A percentile compares a stretch with the other conserved stretches of the same genome.
phyloP scores from a whole-genome alignment of 2,797 vertebrate genomes.

The Syndactyla subalaris region DNA sequence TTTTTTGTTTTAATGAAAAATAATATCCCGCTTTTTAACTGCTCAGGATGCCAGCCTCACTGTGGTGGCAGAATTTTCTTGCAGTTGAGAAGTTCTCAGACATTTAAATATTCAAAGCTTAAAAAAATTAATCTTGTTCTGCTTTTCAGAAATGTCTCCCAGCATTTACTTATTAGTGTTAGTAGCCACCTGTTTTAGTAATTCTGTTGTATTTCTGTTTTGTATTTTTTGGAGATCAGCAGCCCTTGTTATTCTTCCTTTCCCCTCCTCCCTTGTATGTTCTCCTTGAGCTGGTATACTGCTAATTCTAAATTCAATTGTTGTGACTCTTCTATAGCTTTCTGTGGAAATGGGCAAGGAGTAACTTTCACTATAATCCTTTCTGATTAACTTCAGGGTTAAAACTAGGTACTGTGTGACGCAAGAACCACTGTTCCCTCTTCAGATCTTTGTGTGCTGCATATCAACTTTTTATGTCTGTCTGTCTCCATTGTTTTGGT shows the following conservation, averaged over 20 bases:
- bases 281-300: background rate
- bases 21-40: background rate
- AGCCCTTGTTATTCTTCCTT: background rate
- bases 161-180: background rate
- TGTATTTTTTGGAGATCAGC: background rate
- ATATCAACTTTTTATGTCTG: background rate
- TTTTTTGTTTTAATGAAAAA: background rate
- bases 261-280: fast-evolving
- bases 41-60: background rate
- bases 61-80: background rate
- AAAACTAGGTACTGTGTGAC: background rate
- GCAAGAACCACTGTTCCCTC: background rate
- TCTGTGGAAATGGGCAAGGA: background rate
- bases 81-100: background rate
- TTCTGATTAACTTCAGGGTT: background rate
- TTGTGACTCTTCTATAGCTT: background rate
- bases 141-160: background rate
- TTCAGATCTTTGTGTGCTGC: background rate
- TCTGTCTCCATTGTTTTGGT: background rate
- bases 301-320: background rate
- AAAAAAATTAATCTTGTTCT: background rate
- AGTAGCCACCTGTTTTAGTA: background rate
- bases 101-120: background rate
- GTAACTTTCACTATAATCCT: background rate
- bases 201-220: background rate